Conservation (phyloP, 2,113 vertebrate species). For the Catharus bicknelli region DNA sequence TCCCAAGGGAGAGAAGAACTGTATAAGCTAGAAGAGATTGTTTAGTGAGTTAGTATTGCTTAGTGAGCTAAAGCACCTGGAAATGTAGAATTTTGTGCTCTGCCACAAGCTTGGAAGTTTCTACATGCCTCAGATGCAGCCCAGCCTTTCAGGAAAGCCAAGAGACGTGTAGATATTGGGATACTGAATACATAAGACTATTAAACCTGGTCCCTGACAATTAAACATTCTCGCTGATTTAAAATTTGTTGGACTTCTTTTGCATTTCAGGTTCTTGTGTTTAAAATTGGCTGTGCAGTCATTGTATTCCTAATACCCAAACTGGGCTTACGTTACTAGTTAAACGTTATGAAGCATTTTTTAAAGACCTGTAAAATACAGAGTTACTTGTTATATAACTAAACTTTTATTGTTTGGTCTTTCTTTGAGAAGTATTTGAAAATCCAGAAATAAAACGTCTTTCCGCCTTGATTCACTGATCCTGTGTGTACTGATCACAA, state of each 20-base stretch:
- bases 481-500: background rate
- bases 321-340: background rate
- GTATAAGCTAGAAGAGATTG: background rate
- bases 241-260: background rate
- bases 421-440: slow-evolving; percentile 6
- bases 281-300: background rate
- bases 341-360: slow-evolving; percentile 35
- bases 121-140: background rate
- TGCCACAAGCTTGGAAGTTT: background rate
- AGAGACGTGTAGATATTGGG: background rate
- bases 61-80: background rate
- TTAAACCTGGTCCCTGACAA: background rate
- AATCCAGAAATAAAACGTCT: slow-evolving; percentile 2
- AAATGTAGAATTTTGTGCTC: background rate
- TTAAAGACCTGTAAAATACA: slow-evolving; percentile 35
- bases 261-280: background rate
- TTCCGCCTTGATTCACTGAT: background rate
- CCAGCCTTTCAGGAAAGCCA: background rate
- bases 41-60: background rate
- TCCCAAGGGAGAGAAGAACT: background rate
- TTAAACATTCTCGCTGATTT: background rate
- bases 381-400: background rate
- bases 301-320: background rate
- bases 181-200: background rate
- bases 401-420: background rate